Evolutionary conservation across 2,888 invertebrate species (phyloP), one percentile per base, ranked within the genome.

Genomic region (Watsonalla binaria): DNA sequence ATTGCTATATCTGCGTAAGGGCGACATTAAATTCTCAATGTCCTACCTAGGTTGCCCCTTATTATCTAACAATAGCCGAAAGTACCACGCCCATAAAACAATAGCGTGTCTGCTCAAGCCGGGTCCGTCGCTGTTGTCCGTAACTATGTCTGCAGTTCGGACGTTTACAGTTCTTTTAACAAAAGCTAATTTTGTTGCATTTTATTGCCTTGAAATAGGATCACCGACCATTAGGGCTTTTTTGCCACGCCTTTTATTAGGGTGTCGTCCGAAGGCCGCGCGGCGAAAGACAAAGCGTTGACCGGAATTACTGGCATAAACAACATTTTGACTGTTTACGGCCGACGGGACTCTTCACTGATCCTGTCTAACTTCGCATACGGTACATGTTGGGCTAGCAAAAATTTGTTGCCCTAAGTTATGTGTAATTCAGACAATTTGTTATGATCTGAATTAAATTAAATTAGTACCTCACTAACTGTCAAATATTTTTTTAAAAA

Each of bases 131-230:
- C 68, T 70, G 72, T 68, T 65, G 73, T 75, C 75, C 68, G 58
- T 66, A 66, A 76, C 72, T 67, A 72, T 72, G 71, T 70, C 74
- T 72, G 68, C 70, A 74, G 71, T 76, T 79, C 73, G 75, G 76
- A 80, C 80, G 65, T 84, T 85, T 79, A 83, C 82, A 76, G 78
- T 83, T 83, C 75, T 68, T 81, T 82, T 81, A 81, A 88, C 88
- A 89, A 89, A 82, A 79, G 84, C 85, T 88, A 88, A 90, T 89
- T 90, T 89, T 90, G 90, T 90, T 89, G 88, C 89, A 86, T 84
- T 90, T 90, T 89, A 89, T 84, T 84, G 78, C 87, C 78, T 83
- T 78, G 81, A 82, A 90, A 90, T 89, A 84, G 88, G 88, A 88
- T 87, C 86, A 84, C 80, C 78, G 71, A 73, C 84, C 78, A 89